Evolutionary conservation across 2,113 vertebrate genomes (phyloP).

Genomic region (Cyprinodon variegatus): DNA sequence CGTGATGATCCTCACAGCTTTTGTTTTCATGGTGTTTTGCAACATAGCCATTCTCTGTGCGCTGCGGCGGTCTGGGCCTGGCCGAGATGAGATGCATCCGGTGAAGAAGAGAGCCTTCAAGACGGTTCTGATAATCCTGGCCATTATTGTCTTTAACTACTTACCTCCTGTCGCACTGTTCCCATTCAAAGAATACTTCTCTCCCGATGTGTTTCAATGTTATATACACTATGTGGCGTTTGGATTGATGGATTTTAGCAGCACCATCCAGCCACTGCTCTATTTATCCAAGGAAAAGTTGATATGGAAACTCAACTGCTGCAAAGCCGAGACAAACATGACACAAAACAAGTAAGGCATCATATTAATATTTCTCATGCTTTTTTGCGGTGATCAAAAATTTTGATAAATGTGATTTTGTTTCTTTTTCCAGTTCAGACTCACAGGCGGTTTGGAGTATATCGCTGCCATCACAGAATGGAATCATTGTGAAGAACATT

Average conservation of each 20-base stretch:
- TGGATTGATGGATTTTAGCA: conserved; percentile 81
- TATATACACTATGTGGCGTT: conserved; percentile 76
- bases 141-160: conserved; percentile 81
- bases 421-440: background rate
- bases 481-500: background rate
- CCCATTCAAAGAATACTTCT: conserved; percentile 77
- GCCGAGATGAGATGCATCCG: conserved; percentile 75
- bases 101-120: conserved; percentile 83
- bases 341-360: conserved; percentile 1
- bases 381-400: background rate
- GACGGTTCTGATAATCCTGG: conserved; percentile 79
- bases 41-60: conserved; percentile 76
- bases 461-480: background rate
- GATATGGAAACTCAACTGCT: conserved; percentile 37
- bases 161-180: conserved; percentile 79
- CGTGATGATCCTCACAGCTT: conserved; percentile 69
- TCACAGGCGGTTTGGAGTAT: background rate
- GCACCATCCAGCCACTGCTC: conserved; percentile 80
- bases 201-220: conserved; percentile 61
- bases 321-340: background rate
- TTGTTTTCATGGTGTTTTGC: conserved; percentile 80
- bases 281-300: conserved; percentile 76
- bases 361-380: background rate
- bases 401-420: background rate
- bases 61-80: conserved; percentile 63